Base-by-base conservation (phyloP, 2,888 invertebrate species). In the Aethes cnicana region DNA sequence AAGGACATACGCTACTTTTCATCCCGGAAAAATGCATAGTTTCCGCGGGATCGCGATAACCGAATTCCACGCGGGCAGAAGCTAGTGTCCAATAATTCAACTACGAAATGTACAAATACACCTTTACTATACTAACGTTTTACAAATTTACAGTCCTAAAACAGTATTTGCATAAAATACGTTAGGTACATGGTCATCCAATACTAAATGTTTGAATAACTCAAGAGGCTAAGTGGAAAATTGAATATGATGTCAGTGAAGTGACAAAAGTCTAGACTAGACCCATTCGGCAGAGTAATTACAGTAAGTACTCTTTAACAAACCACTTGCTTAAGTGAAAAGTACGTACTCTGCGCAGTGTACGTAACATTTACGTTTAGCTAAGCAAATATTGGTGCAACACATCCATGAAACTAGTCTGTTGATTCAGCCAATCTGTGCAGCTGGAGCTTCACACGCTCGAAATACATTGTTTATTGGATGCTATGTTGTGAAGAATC, bases 371-470 rank as follows among this genome's bases (percentile, higher is more conserved):
- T 21, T 11, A 23, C 14, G 16, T 25, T 5, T 14, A 25, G 9
- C 16, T 11, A 25, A 25, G 39, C 21, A 39, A 39, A 39, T 25
- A 25, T 25, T 39, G 1, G 25, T 9, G 23, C 3, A 25, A 23
- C 23, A 37, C n/a, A 23, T 25, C 9, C 23, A 25, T 23, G 5
- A 39, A 32, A 32, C 14, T 16, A 8, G 16, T 21, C 23, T 39
- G 21, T 25, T 23, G 9, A 6, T 25, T 25, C n/a, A 25, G 23
- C n/a, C 23, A 28, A 16, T 9, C 4, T 4, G 9, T 42, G 17
- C 46, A 46, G 25, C 21, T 46, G 52, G n/a, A 7, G 2, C 18
- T 46, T 52, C 32, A 16, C 44, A 32, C 25, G 25, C 36, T 50
- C 11, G 16, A 14, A 25, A 25, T 26, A 25, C 23, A 44, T 32